Base-by-base conservation (phyloP, 2,888 invertebrate genomes). In the Aspidapion aeneum region DNA sequence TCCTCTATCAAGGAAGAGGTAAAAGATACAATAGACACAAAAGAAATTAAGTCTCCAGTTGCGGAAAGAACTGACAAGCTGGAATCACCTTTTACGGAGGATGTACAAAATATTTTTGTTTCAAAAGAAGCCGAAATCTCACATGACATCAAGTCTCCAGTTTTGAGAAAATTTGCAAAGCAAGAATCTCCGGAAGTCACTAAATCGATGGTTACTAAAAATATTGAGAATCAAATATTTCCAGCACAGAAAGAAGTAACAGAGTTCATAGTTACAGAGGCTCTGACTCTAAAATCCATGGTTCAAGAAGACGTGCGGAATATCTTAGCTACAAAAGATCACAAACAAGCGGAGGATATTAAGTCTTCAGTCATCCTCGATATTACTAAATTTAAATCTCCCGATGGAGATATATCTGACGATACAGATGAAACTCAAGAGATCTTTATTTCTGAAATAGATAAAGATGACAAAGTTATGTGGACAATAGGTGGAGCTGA, bases 1-100 rank as follows among this genome's bases (percentile, higher is more conserved):
- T 35, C 35, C 5, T 12, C 12, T 7, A 12, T 35, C 35, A 35
- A 35, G 48, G 48, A 61, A 63, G n/a, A 50, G 22, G 50, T 50
- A 56, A 64, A 55, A 58, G 21, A 9, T 1, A 17, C 20, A 50
- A 12, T 21, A 49, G 56, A 63, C 18, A 22, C 18, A 17, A 20
- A 60, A 55, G n/a, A 20, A 55, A 12, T 21, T 56, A 63, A 63
- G 22, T 21, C 18, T 49, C 49, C 21, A 49, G 12, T 1, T 50
- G 1, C 48, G 2, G 60, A 62, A n/a, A 50, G 9, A 57, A 22
- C 57, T 21, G 52, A 64, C 52, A 22, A 35, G 16, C 12, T 12
- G 3, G 35, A 35, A 12, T 35, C 35, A 12, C 35, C 35, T 35
- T 3, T 35, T 12, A 35, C 3, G 35, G 35, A 35, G 35, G 35